Evolutionary conservation across 2,113 vertebrate genomes (phyloP), one percentile per base, ranked within the genome.

Genomic region (Syngnathus typhle): DNA sequence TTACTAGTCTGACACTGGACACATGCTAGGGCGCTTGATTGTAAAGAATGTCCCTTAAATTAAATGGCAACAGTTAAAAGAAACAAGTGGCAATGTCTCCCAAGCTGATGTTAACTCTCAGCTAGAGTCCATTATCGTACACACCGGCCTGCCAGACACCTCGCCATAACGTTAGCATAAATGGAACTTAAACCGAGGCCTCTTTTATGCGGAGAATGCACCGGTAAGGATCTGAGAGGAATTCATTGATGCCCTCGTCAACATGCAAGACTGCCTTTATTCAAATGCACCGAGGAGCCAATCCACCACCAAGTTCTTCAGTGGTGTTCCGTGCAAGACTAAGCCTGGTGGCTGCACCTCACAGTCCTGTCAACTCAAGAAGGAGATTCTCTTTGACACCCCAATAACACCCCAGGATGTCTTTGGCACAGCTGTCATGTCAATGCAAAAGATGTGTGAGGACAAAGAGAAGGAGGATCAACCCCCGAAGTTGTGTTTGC

Each of bases 351-450:
- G 60, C 60, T 21, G 39, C 39, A 62, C 60, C 60, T 62, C 60
- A 62, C 60, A 23, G 2, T 16, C 41, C 60, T 62, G 60, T 62
- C 60, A 62, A 62, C 21, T 9, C 41, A 62, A 32, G 60, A 62
- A 62, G 60, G 41, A 62, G 60, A 62, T 62, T 46, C 60, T 62
- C 41, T 23, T 62, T 62, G 60, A 62, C 60, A 62, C 60, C 21
- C 60, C 60, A 62, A 62, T 62, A 62, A 62, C 60, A 62, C 60
- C 60, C 41, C 21, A 4, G 60, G 60, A 62, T 62, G 39, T 44
- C 60, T 62, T 62, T 46, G 60, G 60, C 41, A 64, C 21, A 46
- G 63, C 46, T 37, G 63, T 64, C 63, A 64, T 49, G 46, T 51
- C 46, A 47, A 51, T 51, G 63, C 27, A 64, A 49, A 64, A 64